Evolutionary conservation across 2,797 vertebrate species (phyloP).

Genomic region (Antennarius maculatus): DNA sequence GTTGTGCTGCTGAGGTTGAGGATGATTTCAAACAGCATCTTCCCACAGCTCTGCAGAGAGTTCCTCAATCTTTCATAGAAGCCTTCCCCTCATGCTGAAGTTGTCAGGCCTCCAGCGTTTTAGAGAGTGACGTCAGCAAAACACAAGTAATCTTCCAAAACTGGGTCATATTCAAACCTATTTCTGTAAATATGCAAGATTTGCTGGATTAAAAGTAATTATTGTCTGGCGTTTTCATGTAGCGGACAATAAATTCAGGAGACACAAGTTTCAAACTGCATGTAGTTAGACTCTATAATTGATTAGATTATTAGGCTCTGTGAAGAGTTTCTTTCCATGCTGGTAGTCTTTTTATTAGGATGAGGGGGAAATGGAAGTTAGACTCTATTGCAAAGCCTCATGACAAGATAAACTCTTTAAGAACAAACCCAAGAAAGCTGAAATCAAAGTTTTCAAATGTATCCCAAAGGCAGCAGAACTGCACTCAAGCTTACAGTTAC

Average conservation of each 20-base stretch:
- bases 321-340: slow-evolving; percentile 16
- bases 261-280: slow-evolving; percentile 3
- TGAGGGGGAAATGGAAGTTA: slow-evolving; percentile 3
- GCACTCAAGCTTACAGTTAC: slow-evolving; percentile 9
- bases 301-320: background rate
- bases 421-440: slow-evolving; percentile 10
- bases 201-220: slow-evolving; percentile 48
- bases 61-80: slow-evolving; percentile 36
- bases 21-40: slow-evolving; percentile 43
- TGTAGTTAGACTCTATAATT: slow-evolving; percentile 5
- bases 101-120: slow-evolving; percentile 54
- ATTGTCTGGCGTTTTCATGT: slow-evolving; percentile 25
- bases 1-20: slow-evolving; percentile 15
- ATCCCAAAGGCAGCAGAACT: slow-evolving; percentile 6
- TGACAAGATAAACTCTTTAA: slow-evolving; percentile 10
- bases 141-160: slow-evolving; percentile 69
- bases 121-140: slow-evolving; percentile 61
- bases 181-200: slow-evolving; percentile 52
- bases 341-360: slow-evolving; percentile 7
- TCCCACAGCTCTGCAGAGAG: slow-evolving; percentile 29
- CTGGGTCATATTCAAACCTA: slow-evolving; percentile 75
- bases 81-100: slow-evolving; percentile 47
- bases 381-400: slow-evolving; percentile 4
- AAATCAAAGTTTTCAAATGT: background rate
- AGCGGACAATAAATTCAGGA: slow-evolving; percentile 24